Percentiles rank a stretch among this genome's conserved stretches.
Evolutionary conservation across 2,888 invertebrate species (phyloP).

Genomic region (Epistrophe grossulariae): DNA sequence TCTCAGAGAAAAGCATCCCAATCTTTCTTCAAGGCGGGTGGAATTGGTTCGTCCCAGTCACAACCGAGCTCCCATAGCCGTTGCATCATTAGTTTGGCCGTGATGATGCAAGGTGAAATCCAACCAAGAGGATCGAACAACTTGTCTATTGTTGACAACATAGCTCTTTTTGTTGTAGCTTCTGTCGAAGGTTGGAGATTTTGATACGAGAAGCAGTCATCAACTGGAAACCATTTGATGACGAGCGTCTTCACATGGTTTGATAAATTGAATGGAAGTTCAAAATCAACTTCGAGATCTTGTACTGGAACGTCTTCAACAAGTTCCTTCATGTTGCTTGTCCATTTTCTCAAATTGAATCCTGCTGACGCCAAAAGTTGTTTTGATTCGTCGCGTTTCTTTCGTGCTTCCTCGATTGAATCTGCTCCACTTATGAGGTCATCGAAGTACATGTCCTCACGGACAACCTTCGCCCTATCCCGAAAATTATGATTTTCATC

Average conservation of each 20-base stretch:
- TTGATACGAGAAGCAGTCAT: no score
- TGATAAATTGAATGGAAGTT: no score
- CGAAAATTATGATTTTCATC: conserved; percentile 4
- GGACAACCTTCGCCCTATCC: background rate
- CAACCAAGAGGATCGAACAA: conserved; percentile 32
- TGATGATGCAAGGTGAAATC: conserved; percentile 22
- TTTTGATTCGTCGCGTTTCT: background rate
- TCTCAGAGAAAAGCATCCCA: conserved; percentile 16
- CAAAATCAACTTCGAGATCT: no score
- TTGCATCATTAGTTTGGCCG: conserved; percentile 27
- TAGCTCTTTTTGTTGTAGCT: conserved; percentile 21
- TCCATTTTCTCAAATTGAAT: no score
- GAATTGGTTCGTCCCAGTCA: conserved; percentile 29
- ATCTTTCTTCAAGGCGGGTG: background rate
- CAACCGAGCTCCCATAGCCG: conserved; percentile 17
- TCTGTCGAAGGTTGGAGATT: no score
- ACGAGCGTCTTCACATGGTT: no score
- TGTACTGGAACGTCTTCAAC: no score
- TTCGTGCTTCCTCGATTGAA: background rate
- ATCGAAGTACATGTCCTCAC: conserved; percentile 14
- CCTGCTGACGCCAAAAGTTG: background rate
- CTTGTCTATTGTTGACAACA: conserved; percentile 21
- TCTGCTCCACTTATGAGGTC: conserved; percentile 35
- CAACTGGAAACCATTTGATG: no score
- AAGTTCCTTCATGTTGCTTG: no score